These are phyloP conservation scores for Dromococcyx pavoninus DNA, from an alignment of 2,797 vertebrate genomes.

Conservation along the genomic window DNA sequence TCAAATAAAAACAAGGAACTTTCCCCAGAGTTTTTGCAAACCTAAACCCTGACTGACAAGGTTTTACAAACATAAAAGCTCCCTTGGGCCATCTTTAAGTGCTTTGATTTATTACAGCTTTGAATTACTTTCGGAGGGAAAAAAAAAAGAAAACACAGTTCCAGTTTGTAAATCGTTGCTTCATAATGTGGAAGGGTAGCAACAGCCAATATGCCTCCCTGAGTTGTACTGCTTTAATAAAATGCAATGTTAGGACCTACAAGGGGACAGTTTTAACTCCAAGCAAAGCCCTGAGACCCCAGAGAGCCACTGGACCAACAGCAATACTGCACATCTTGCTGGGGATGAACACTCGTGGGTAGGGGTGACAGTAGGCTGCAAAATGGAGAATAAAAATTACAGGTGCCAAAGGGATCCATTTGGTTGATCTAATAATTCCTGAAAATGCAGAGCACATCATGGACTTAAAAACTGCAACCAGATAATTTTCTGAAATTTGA, in stretches of 20 bases:
- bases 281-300: not conserved
- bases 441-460: not conserved
- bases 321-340: not conserved
- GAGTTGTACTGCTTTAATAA: not conserved
- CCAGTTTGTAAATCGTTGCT: not conserved
- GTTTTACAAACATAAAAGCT: not conserved
- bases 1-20: not conserved
- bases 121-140: slow-evolving; percentile 23
- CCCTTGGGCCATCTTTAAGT: not conserved
- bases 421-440: not conserved
- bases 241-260: not conserved
- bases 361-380: not conserved
- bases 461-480: not conserved
- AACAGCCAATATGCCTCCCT: not conserved
- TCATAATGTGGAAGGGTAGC: not conserved
- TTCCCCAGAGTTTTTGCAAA: not conserved
- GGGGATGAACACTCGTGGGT: not conserved
- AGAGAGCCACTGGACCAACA: not conserved
- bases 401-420: not conserved
- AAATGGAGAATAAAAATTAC: not conserved
- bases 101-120: slow-evolving; percentile 26
- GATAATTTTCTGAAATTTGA: not conserved
- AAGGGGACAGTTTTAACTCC: not conserved
- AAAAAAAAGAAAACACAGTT: slow-evolving; percentile 1
- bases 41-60: not conserved